phyloP scores from a whole-genome alignment of 2,113 vertebrate species.

The Nothocercus julius region DNA sequence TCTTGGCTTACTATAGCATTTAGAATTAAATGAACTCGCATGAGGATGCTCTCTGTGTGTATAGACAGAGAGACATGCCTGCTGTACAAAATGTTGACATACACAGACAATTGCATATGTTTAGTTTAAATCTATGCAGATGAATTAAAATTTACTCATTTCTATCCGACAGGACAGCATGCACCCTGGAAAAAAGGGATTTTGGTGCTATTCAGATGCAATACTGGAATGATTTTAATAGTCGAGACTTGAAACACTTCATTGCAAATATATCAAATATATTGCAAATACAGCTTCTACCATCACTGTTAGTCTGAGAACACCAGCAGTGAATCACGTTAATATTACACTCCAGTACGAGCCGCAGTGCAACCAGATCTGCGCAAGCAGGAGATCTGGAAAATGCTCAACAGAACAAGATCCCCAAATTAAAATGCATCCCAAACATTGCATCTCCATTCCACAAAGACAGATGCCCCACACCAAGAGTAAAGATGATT shows the following conservation, averaged over 20 bases:
- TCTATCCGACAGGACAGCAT: slow-evolving; percentile 65
- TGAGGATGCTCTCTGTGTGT: slow-evolving; percentile 7
- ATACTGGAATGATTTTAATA: slow-evolving; percentile 74
- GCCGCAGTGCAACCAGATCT: neutral
- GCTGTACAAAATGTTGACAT: neutral
- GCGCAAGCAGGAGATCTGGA: neutral
- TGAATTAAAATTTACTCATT: slow-evolving; percentile 54
- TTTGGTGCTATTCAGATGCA: slow-evolving; percentile 71
- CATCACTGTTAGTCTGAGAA: neutral
- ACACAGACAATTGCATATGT: neutral
- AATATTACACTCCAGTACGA: neutral
- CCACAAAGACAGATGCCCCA: slow-evolving; percentile 71
- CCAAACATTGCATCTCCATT: slow-evolving; percentile 78
- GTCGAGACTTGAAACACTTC: neutral
- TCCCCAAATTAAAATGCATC: slow-evolving; percentile 63
- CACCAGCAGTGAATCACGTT: neutral
- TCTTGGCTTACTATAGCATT: neutral
- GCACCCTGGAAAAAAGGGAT: slow-evolving; percentile 55
- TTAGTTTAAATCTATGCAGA: slow-evolving; percentile 31
- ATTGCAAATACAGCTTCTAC: neutral
- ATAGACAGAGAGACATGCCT: slow-evolving; percentile 20
- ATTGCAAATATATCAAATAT: neutral
- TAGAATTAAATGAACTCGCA: neutral
- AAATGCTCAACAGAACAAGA: neutral
- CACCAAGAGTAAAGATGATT: slow-evolving; percentile 74